Evolutionary conservation across 2,888 invertebrate species (phyloP).

Genomic region (Periphyllus acericola): DNA sequence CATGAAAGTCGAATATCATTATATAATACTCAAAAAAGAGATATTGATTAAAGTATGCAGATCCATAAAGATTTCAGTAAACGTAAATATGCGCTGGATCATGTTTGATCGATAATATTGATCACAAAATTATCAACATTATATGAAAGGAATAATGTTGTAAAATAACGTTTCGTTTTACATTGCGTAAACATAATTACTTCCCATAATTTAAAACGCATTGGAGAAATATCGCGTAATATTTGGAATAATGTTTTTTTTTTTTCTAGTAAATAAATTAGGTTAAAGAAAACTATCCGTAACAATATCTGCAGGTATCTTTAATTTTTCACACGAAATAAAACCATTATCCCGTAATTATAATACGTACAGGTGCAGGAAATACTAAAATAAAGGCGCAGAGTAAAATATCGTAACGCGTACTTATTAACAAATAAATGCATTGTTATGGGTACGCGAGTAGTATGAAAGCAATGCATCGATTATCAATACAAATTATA

Average conservation of each 20-base stretch:
- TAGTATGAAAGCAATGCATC: too few relatives aligned
- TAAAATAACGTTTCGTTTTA: not conserved
- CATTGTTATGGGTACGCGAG: too few relatives aligned
- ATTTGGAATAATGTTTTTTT: not conserved
- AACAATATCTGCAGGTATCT: not conserved
- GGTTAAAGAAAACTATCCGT: not conserved
- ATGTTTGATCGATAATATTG: not conserved
- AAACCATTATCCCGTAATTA: not conserved
- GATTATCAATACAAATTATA: too few relatives aligned
- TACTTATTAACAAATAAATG: too few relatives aligned
- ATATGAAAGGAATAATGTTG: not conserved
- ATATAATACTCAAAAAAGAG: not conserved
- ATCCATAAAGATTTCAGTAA: not conserved
- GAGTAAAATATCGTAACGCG: not conserved
- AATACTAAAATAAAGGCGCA: not conserved
- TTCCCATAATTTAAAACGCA: conserved; percentile 7
- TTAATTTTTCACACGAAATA: not conserved
- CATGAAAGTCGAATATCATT: too few relatives aligned
- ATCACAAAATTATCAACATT: not conserved
- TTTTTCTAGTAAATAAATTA: not conserved
- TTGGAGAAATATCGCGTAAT: not conserved
- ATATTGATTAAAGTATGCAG: not conserved
- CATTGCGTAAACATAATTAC: not conserved
- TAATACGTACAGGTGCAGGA: not conserved
- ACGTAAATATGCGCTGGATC: not conserved